A percentile compares a stretch with the other conserved stretches of the same genome.
These are phyloP conservation scores for Tonatia bakeri DNA, from an alignment of 2,113 vertebrate species.

Conservation along the genomic window DNA sequence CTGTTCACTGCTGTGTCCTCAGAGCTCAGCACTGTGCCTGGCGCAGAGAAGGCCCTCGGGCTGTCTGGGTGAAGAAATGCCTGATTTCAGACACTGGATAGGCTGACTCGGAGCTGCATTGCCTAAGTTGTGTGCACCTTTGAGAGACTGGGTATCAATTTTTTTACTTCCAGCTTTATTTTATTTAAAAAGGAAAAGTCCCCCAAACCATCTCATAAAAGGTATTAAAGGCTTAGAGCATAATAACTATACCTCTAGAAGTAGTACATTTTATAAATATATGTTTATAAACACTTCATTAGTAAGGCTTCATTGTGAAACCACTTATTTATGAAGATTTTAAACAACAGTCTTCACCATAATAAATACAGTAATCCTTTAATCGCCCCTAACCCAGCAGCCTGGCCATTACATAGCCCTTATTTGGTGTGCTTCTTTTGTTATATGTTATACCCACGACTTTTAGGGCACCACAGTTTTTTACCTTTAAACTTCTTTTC, in stretches of 20 bases:
- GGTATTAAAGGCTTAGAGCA: not conserved
- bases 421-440: not conserved
- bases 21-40: not conserved
- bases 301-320: slow-evolving; percentile 31
- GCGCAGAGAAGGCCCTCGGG: not conserved
- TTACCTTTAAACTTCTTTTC: slow-evolving; percentile 17
- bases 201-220: not conserved
- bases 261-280: slow-evolving; percentile 19
- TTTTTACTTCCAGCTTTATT: not conserved
- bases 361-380: slow-evolving; percentile 32
- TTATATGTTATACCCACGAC: not conserved
- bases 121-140: not conserved
- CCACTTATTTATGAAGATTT: slow-evolving; percentile 47
- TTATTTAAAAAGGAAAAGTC: not conserved
- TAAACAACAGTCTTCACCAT: not conserved
- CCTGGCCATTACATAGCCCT: not conserved
- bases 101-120: not conserved
- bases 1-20: not conserved
- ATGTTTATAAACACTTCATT: slow-evolving; percentile 44
- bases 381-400: not conserved
- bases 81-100: not conserved
- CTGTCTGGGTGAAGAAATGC: not conserved
- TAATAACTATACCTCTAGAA: not conserved
- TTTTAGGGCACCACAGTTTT: not conserved
- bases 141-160: not conserved